These are phyloP conservation scores for Tachypleus tridentatus DNA, from an alignment of 1,140 invertebrate species.

Conservation along the genomic window DNA sequence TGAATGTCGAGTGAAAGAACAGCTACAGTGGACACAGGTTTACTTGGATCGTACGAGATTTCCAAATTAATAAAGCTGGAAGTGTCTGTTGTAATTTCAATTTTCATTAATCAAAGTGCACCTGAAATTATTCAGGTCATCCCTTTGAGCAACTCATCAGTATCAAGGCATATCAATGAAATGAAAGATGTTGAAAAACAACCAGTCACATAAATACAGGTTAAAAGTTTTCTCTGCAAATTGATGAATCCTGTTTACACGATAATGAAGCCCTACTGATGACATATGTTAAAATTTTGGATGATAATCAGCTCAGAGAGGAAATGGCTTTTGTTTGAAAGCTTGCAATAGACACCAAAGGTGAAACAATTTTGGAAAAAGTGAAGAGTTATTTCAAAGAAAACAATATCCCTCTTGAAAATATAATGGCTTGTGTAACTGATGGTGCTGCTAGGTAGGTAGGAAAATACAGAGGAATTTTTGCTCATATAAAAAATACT, in stretches of 20 bases:
- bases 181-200: slow-evolving; percentile 2
- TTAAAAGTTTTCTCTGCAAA: slow-evolving; percentile 7
- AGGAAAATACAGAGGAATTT: slow-evolving; percentile 25
- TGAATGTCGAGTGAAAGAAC: no score
- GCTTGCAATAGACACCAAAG: slow-evolving; percentile 16
- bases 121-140: slow-evolving; percentile 1
- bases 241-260: slow-evolving; percentile 8
- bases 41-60: no score
- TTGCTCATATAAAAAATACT: slow-evolving; percentile 26
- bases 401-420: slow-evolving; percentile 26
- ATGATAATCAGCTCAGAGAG: slow-evolving; percentile 4
- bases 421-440: slow-evolving; percentile 29
- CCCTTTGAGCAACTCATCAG: slow-evolving; percentile 6
- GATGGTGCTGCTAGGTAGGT: slow-evolving; percentile 29
- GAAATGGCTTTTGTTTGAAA: slow-evolving; percentile 9
- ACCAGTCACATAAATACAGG: background rate
- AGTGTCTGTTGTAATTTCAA: no score
- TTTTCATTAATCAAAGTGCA: no score
- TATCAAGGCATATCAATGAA: slow-evolving; percentile 1
- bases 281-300: slow-evolving; percentile 1
- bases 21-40: no score
- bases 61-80: no score
- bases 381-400: slow-evolving; percentile 27
- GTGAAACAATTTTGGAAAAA: slow-evolving; percentile 14
- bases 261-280: slow-evolving; percentile 8